Percentiles rank a stretch among this genome's conserved stretches.
phyloP scores from a whole-genome alignment of 2,888 invertebrate genomes.

The Mythimna loreyi region DNA sequence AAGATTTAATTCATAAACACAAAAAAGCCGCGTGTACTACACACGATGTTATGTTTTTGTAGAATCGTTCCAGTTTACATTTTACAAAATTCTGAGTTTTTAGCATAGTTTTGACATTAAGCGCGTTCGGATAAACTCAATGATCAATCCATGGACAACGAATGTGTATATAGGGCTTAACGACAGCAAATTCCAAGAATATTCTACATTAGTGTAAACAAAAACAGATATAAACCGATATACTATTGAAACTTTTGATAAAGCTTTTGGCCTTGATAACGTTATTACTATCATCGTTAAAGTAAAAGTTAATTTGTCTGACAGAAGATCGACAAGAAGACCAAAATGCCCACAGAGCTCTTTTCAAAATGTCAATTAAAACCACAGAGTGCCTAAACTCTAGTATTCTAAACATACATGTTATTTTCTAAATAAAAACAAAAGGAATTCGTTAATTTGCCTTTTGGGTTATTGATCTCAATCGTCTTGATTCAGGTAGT shows the following conservation, averaged over 20 bases:
- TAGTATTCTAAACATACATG: too few species aligned
- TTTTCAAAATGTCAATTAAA: too few species aligned
- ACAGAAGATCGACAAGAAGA: background rate
- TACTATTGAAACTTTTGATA: too few species aligned
- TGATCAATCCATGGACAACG: too few species aligned
- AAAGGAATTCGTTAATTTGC: slow-evolving; percentile 9
- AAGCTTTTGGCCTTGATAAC: too few species aligned
- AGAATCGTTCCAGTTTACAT: background rate
- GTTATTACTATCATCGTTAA: too few species aligned
- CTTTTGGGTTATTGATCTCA: background rate
- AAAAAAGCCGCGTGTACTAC: slow-evolving; percentile 19
- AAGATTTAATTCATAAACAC: background rate
- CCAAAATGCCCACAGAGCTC: too few species aligned
- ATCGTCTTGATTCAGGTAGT: background rate
- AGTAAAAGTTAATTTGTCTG: background rate
- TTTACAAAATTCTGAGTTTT: background rate
- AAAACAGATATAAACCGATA: too few species aligned
- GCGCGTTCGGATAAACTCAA: slow-evolving; percentile 2
- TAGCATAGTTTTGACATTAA: slow-evolving; percentile 22
- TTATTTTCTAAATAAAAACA: slow-evolving; percentile 13
- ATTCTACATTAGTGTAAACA: too few species aligned
- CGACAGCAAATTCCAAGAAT: too few species aligned
- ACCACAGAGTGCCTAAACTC: too few species aligned
- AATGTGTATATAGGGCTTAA: too few species aligned
- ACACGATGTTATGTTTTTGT: slow-evolving; percentile 4